Evolutionary conservation across 2,797 vertebrate genomes (phyloP), one percentile per base, ranked within the genome.

Genomic region (Ceryle rudis): DNA sequence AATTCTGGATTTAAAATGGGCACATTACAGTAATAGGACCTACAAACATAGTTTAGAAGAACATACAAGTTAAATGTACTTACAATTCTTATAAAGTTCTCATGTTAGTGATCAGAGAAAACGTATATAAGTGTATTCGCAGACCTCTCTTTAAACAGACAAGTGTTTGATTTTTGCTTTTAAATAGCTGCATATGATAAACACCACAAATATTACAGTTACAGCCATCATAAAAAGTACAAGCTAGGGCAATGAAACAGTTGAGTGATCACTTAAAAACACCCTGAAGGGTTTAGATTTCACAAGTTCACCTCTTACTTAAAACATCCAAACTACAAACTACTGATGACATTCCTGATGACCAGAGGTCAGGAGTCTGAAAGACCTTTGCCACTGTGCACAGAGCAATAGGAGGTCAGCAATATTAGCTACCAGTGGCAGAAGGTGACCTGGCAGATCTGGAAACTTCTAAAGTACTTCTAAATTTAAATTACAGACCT

Each of bases 281-380:
- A 81, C 87, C 90, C 67, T 77, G 88, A 95, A 95, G 92, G 96
- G 95, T 89, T 97, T 97, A 93, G 87, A 95, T 98, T 98, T 97
- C 96, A 97, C 95, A 97, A 97, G 97, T 95, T 97, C 88, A 97
- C 89, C 93, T 97, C 94, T 96, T 93, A 94, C 92, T 97, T 96
- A 93, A 96, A 97, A 97, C 95, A 88, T 95, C 77, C 93, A 95
- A 93, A 93, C 89, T 97, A 97, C 92, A 97, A 97, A 97, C 96
- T 95, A 83, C 67, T 72, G 96, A 97, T 97, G 87, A 96, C 82
- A 97, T 97, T 96, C 95, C 83, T 95, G 94, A 96, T 94, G 95
- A 94, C 93, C 93, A 95, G 93, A 85, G 96, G 97, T 97, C 92
- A 97, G 90, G 92, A 97, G 83, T 80, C 84, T 78, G 89, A 83